Base-by-base conservation (phyloP, 2,797 vertebrate species). In the Gallinago stenura region DNA sequence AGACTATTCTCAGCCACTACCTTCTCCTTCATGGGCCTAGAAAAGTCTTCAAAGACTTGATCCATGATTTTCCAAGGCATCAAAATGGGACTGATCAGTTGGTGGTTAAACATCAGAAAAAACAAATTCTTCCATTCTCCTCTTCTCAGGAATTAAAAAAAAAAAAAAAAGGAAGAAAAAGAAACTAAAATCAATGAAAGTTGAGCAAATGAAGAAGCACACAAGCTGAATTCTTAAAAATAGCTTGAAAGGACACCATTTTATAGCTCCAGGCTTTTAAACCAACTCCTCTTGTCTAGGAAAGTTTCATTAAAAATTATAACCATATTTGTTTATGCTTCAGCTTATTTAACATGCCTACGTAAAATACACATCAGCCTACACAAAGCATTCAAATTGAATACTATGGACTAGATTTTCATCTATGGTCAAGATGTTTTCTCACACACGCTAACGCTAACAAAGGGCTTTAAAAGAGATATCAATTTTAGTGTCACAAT, bases 201-300 rank as follows among this genome's bases (percentile, higher is more conserved):
- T 57, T 22, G 78, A 80, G 21, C 8, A 70, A 73, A 73, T 45
- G 10, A 22, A 88, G 10, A 14, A 56, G 18, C 53, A 80, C n/a
- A 43, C 24, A 91, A 83, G 24, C 22, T 62, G 7, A n/a, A 46
- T 60, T 90, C 57, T 75, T 65, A 66, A 72, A 95, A 93, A 41
- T 6, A 85, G 26, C 0, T 2, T 50, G 60, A 75, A 83, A 92
- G 33, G 16, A 84, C 20, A 4, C 6, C 10, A 20, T 84, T 77
- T 89, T 41, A 50, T 75, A 81, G 84, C 75, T 92, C 30, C 71
- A 75, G 65, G 65, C 84, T 91, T 57, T 93, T 80, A 83, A 93
- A 75, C 6, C 41, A 80, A 31, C 53, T 91, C 41, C 10, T 89
- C 12, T 89, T 26, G 70, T 28, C 10, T 65, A 89, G 64, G 25